A percentile compares a stretch with the other conserved stretches of the same genome.
phyloP scores from a whole-genome alignment of 2,888 invertebrate species.

The Ectobius pallidus region DNA sequence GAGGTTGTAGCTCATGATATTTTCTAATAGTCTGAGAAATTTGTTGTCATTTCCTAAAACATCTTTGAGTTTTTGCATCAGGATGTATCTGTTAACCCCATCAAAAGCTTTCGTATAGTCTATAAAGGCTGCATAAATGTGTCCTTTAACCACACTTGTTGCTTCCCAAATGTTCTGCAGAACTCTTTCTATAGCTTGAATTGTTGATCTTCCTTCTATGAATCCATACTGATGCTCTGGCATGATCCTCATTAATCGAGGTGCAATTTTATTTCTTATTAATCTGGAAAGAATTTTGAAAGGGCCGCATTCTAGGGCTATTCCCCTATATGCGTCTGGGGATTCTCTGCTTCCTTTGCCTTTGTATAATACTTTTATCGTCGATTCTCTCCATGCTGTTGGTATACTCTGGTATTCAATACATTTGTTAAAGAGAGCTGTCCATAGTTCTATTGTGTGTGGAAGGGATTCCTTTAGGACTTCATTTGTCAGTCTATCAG shows the following conservation, averaged over 20 bases:
- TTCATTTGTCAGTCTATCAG: too few species aligned
- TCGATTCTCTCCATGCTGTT: too few species aligned
- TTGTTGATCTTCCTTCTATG: neutral
- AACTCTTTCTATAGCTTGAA: slow-evolving; percentile 2
- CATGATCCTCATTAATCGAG: neutral
- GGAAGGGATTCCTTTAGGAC: too few species aligned
- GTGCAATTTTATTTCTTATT: neutral
- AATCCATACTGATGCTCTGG: neutral
- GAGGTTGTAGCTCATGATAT: too few species aligned
- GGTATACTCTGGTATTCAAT: too few species aligned
- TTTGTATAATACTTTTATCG: too few species aligned
- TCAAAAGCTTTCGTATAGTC: neutral
- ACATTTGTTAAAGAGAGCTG: too few species aligned
- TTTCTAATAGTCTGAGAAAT: neutral
- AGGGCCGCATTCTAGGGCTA: neutral
- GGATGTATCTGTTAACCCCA: neutral
- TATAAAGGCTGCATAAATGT: neutral
- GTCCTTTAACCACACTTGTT: neutral
- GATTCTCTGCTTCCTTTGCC: neutral
- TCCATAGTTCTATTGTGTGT: too few species aligned
- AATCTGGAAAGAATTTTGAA: neutral
- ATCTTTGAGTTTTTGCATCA: neutral
- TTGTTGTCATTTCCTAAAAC: neutral
- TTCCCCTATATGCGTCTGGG: neutral
- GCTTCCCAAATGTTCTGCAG: neutral